Evolutionary conservation across 2,888 invertebrate genomes (phyloP).

Genomic region (Apocheima hispidaria): DNA sequence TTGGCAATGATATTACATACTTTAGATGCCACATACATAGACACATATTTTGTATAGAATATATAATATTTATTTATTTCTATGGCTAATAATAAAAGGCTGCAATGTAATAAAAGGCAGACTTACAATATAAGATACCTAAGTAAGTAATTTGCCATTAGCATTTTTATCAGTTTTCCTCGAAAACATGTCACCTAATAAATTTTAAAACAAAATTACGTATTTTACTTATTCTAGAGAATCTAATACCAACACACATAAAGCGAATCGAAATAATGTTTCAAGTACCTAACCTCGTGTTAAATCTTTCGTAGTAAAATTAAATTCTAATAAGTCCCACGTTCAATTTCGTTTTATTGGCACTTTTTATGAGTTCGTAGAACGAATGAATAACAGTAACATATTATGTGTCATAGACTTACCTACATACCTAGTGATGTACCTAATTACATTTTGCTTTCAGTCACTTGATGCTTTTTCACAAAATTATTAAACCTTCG

Average conservation of each 20-base stretch:
- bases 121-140: too few species aligned
- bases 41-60: too few species aligned
- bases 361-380: constrained; percentile 14
- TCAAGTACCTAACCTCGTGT: not conserved
- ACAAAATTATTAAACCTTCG: too few species aligned
- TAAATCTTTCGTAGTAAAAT: constrained; percentile 6
- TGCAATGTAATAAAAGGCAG: too few species aligned
- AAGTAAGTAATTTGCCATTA: too few species aligned
- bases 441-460: not conserved
- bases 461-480: too few species aligned
- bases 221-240: not conserved
- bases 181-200: too few species aligned
- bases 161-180: too few species aligned
- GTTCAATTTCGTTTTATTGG: constrained; percentile 5
- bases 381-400: constrained; percentile 6
- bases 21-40: too few species aligned
- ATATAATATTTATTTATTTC: too few species aligned
- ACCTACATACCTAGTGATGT: not conserved
- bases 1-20: too few species aligned
- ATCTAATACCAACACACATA: not conserved
- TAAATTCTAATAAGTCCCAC: constrained; percentile 6
- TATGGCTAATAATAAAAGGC: too few species aligned
- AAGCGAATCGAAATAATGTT: constrained; percentile 3
- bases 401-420: not conserved
- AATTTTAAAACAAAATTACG: not conserved